Conservation (phyloP, 2,113 vertebrate species). For the Aphyosemion australe region DNA sequence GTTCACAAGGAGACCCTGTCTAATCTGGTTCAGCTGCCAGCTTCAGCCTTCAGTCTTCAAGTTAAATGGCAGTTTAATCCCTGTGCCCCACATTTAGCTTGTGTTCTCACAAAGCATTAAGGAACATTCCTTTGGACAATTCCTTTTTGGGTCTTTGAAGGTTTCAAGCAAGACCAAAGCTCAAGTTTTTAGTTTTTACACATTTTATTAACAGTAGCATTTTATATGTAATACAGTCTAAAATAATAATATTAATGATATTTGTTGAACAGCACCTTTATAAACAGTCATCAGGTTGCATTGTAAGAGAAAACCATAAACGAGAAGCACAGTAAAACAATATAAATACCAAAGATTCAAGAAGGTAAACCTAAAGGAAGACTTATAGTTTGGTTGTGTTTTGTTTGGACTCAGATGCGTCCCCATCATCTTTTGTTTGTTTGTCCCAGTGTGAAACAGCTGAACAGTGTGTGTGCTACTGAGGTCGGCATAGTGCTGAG, state of each 20-base stretch:
- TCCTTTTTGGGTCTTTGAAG: not conserved
- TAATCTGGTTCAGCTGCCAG: slow-evolving; percentile 30
- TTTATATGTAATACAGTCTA: not conserved
- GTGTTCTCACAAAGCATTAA: not conserved
- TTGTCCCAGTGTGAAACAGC: not conserved
- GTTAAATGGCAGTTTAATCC: slow-evolving; percentile 13
- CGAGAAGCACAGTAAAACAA: no score
- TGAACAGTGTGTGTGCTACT: slow-evolving; percentile 9
- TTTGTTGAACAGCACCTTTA: not conserved
- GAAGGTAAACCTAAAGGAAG: no score
- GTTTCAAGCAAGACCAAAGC: not conserved
- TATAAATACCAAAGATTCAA: no score
- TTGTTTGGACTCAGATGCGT: not conserved
- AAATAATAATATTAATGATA: not conserved
- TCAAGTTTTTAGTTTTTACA: not conserved
- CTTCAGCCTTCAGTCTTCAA: not conserved
- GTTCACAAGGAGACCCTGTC: slow-evolving; percentile 2
- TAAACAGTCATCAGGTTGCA: not conserved
- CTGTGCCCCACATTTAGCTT: not conserved
- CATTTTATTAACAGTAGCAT: not conserved
- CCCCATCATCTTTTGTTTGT: not conserved
- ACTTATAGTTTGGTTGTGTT: no score
- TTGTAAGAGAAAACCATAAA: no score
- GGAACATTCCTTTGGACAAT: not conserved
- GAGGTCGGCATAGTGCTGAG: slow-evolving; percentile 5